These are phyloP conservation scores for Balaenoptera acutorostrata DNA, from an alignment of 2,113 vertebrate species.

Conservation along the genomic window DNA sequence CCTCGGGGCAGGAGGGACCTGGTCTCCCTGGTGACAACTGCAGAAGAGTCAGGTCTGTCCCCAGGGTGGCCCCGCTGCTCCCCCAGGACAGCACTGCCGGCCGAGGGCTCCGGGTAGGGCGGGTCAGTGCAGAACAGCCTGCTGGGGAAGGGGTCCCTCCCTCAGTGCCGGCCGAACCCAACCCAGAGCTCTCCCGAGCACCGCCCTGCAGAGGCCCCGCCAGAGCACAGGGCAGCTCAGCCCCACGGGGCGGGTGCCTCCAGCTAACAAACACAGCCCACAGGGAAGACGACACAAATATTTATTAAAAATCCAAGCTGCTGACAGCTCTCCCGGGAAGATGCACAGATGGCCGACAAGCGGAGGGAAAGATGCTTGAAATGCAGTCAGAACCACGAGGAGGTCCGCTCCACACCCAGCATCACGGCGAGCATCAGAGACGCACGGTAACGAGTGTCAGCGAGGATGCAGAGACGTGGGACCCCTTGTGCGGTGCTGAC, in stretches of 20 bases:
- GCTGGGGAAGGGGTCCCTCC: neutral
- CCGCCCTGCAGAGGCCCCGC: neutral
- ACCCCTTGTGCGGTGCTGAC: accelerated
- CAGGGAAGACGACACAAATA: too few species aligned
- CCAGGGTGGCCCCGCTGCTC: neutral
- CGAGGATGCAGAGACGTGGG: accelerated
- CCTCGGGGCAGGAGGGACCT: neutral
- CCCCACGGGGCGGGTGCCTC: accelerated
- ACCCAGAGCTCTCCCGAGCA: neutral
- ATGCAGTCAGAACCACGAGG: neutral
- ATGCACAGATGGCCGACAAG: neutral
- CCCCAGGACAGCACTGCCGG: neutral
- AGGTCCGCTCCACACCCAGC: too few species aligned
- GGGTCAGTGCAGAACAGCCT: neutral
- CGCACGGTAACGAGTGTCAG: neutral
- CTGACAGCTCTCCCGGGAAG: neutral
- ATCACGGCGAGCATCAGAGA: accelerated
- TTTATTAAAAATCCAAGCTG: neutral
- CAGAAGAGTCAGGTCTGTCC: neutral
- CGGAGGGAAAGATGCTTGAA: neutral
- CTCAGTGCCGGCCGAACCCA: accelerated
- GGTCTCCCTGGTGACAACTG: neutral
- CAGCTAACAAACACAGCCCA: neutral
- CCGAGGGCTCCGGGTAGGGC: neutral
- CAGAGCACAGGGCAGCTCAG: neutral